Base-by-base conservation (phyloP, 2,797 vertebrate genomes). In the Macrochelys suwanniensis region DNA sequence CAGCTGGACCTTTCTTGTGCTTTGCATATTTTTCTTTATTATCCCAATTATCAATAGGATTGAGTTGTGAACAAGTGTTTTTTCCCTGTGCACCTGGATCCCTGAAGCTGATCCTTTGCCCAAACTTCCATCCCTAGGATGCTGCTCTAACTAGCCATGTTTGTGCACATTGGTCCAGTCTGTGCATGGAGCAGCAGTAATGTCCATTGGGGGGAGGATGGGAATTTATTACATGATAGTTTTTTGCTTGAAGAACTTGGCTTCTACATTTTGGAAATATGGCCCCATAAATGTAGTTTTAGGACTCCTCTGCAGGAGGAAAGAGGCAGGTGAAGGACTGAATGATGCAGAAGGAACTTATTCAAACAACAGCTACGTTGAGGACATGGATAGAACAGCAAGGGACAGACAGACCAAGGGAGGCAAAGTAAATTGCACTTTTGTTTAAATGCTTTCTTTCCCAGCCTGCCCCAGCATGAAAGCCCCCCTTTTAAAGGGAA, bases 351-450 rank as follows among this genome's bases (percentile, higher is more conserved):
- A 80, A 89, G 49, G 79, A 96, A 4, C 31, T 12, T 87, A 68
- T 42, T 51, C 47, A 57, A 56, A 25, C n/a, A 65, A 81, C 53
- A 77, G 17, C 5, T 26, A 59, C 65, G 81, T n/a, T 37, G 37
- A 88, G 78, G 79, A 87, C 78, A 56, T 33, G 17, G 88, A 92
- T 88, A 91, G 94, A 93, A 84, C 87, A 95, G 95, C 90, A 50
- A 51, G 89, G 76, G 92, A 84, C 87, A 71, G 53, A 50, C 33
- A 89, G 7, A 33, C 8, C 11, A 45, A 53, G 33, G 19, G 57
- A 59, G 54, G 84, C 68, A 85, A 65, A 88, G 51, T 3, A 87
- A 96, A 90, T 7, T 49, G 91, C 51, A 83, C 86, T 82, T 95
- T 96, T 96, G 94, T 94, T 84, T 5, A 16, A 83, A 49, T 57